Conservation (phyloP, 2,888 invertebrate genomes). For the Lucinisca nassula region DNA sequence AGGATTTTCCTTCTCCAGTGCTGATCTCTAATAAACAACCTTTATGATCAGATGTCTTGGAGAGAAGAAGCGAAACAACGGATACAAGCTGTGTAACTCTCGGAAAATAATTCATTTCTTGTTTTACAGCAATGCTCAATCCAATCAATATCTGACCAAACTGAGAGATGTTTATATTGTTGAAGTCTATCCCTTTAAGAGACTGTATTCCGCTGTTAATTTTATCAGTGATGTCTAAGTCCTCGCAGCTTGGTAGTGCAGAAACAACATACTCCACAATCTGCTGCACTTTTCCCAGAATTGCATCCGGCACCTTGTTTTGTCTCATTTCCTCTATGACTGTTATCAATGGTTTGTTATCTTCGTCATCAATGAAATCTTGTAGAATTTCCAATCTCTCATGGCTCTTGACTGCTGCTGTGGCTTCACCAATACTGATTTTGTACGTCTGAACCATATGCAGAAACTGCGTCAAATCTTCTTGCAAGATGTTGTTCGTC, state of each 20-base stretch:
- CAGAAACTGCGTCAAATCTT: neutral
- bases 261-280: neutral
- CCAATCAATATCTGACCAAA: neutral
- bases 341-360: neutral
- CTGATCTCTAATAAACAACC: slow-evolving; percentile 11
- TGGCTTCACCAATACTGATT: neutral
- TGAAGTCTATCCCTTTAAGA: neutral
- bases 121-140: neutral
- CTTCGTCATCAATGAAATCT: neutral
- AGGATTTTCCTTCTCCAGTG: slow-evolving; percentile 28
- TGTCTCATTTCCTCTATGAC: neutral
- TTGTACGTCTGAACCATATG: neutral
- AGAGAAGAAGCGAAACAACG: neutral
- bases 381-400: neutral
- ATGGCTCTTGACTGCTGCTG: neutral
- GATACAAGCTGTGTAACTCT: slow-evolving; percentile 4
- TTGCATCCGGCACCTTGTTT: neutral
- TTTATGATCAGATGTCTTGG: neutral
- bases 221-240: neutral
- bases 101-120: neutral
- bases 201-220: neutral
- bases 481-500: neutral
- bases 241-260: neutral
- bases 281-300: neutral
- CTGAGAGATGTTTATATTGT: neutral